phyloP scores from a whole-genome alignment of 2,888 invertebrate genomes.

The Noctua janthina region DNA sequence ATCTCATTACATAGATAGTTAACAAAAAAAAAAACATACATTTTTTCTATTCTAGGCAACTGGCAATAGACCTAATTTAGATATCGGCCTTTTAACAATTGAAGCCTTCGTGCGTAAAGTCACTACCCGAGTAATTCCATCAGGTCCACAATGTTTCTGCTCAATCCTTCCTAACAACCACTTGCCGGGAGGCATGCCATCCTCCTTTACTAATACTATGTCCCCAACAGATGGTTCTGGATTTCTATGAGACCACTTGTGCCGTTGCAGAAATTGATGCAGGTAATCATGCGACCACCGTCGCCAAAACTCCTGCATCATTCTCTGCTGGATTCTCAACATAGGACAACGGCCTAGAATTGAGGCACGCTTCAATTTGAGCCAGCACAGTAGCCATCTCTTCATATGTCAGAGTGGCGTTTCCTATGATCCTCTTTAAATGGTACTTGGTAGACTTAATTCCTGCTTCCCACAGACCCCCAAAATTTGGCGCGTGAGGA shows the following conservation, averaged over 20 bases:
- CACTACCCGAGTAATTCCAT: too few relatives aligned
- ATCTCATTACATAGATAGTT: too few relatives aligned
- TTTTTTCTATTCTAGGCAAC: too few relatives aligned
- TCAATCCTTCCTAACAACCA: neutral
- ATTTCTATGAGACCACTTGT: neutral
- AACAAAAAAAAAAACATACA: too few relatives aligned
- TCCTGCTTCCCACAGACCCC: neutral
- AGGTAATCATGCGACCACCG: neutral
- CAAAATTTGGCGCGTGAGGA: neutral
- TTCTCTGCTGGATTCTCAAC: too few relatives aligned
- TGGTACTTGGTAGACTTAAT: neutral
- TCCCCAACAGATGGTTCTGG: neutral
- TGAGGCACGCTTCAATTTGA: too few relatives aligned
- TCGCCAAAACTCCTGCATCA: too few relatives aligned
- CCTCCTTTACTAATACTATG: neutral
- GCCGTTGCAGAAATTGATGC: neutral
- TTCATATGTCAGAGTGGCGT: neutral
- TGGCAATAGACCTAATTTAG: too few relatives aligned
- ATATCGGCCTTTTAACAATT: too few relatives aligned
- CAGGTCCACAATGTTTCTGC: too few relatives aligned
- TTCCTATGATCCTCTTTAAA: neutral
- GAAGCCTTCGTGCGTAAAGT: too few relatives aligned
- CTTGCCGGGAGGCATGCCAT: neutral
- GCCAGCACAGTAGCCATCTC: neutral
- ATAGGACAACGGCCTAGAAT: too few relatives aligned